These are phyloP conservation scores for Pedetes capensis DNA, from an alignment of 2,113 vertebrate species.

Conservation along the genomic window DNA sequence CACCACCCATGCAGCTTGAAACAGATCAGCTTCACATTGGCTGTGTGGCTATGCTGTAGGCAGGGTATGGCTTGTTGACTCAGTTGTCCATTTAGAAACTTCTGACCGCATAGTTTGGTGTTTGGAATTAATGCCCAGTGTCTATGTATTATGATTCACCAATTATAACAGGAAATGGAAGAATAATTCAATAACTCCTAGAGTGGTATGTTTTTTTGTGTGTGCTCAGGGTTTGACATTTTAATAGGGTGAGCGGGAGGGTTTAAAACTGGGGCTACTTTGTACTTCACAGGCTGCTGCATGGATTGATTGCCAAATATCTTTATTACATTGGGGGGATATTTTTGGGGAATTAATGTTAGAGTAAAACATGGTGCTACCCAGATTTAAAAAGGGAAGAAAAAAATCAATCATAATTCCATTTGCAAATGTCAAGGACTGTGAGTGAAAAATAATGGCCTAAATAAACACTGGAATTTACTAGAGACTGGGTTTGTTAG, in stretches of 20 bases:
- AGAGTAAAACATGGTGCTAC: constrained; percentile 79
- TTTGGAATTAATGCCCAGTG: constrained; percentile 18
- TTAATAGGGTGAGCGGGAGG: not conserved
- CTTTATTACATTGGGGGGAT: constrained; percentile 47
- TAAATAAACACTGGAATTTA: constrained; percentile 43
- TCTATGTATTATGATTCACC: constrained; percentile 7
- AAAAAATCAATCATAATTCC: not conserved
- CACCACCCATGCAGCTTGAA: not conserved
- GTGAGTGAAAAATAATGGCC: not conserved
- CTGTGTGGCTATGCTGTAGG: not conserved
- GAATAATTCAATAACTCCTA: not conserved
- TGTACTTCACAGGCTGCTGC: not conserved
- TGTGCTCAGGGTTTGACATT: constrained; percentile 13
- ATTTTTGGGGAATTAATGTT: constrained; percentile 20
- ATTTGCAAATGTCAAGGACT: constrained; percentile 43
- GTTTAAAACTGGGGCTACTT: rapidly evolving
- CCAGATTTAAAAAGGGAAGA: constrained; percentile 51
- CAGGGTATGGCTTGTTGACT: not conserved
- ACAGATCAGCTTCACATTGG: not conserved
- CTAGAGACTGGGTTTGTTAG: not conserved
- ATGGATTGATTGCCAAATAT: constrained; percentile 64
- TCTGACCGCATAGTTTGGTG: not conserved
- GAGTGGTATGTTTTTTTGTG: constrained; percentile 44
- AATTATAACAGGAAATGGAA: not conserved
- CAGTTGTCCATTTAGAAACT: not conserved